Conservation (phyloP, 1,140 invertebrate genomes). For the Coptotermes formosanus region DNA sequence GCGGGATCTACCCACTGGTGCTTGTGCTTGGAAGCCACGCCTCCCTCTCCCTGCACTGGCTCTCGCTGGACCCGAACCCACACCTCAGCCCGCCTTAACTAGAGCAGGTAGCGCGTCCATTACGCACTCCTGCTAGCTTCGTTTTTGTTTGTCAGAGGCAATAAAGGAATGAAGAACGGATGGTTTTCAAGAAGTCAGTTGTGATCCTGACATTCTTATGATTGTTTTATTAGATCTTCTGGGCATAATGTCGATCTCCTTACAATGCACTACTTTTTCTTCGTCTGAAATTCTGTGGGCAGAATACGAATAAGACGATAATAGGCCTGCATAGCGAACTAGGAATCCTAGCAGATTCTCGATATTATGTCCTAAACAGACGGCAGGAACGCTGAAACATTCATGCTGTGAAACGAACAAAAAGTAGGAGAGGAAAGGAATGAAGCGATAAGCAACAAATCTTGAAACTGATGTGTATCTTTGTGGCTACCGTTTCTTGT, state of each 20-base stretch:
- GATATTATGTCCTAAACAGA: too few species aligned
- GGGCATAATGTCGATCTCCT: not conserved
- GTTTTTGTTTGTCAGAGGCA: not conserved
- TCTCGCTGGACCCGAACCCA: not conserved
- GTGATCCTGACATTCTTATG: not conserved
- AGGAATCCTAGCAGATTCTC: too few species aligned
- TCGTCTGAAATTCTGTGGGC: too few species aligned
- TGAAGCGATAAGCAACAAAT: too few species aligned
- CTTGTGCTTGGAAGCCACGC: not conserved
- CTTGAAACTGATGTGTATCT: too few species aligned
- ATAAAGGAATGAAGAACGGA: not conserved
- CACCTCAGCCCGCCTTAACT: not conserved
- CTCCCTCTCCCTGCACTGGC: not conserved
- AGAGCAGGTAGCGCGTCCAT: not conserved
- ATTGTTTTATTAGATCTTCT: not conserved
- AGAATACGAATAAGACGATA: too few species aligned
- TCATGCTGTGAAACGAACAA: too few species aligned
- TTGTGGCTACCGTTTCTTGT: too few species aligned
- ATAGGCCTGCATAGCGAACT: too few species aligned
- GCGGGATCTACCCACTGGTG: not conserved
- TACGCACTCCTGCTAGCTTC: not conserved
- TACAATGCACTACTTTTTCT: not conserved
- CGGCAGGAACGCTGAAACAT: too few species aligned
- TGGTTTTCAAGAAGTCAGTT: not conserved
- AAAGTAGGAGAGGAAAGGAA: too few species aligned